Evolutionary conservation across 2,113 vertebrate species (phyloP).

Genomic region (Craseonycteris thonglongyai): DNA sequence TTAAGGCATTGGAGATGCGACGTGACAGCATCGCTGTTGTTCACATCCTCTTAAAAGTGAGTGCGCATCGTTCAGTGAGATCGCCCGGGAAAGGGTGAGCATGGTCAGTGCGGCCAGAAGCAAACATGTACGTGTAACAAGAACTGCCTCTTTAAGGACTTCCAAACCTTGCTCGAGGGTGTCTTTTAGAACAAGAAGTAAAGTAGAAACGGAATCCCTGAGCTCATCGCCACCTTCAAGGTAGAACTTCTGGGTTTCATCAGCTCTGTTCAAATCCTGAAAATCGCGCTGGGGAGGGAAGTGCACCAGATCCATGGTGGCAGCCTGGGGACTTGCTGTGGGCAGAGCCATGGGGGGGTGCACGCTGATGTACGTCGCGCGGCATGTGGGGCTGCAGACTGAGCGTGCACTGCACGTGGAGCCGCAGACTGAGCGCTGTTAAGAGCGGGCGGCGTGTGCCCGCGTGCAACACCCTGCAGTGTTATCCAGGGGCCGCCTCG

Average conservation of each 20-base stretch:
- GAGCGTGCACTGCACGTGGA: too few species aligned
- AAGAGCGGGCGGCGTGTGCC: too few species aligned
- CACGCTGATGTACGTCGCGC: too few species aligned
- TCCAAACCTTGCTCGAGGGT: background rate
- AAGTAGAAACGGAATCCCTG: background rate
- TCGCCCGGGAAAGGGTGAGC: background rate
- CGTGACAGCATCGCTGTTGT: rapidly evolving
- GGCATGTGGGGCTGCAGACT: too few species aligned
- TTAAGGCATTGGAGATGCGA: background rate
- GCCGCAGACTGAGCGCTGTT: too few species aligned
- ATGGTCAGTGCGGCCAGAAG: background rate
- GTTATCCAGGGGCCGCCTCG: too few species aligned
- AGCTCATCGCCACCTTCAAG: background rate
- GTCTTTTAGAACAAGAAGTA: background rate
- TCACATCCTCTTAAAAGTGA: background rate
- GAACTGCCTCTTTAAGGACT: background rate
- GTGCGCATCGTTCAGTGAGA: background rate
- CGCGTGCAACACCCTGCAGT: too few species aligned
- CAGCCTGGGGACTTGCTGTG: too few species aligned
- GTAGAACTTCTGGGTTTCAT: background rate
- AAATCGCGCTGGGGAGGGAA: background rate
- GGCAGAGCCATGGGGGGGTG: too few species aligned
- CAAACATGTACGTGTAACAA: background rate
- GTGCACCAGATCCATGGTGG: rapidly evolving
- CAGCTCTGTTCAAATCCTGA: background rate